These are phyloP conservation scores for Napeogenes sylphis DNA, from an alignment of 2,888 invertebrate genomes.

Conservation along the genomic window DNA sequence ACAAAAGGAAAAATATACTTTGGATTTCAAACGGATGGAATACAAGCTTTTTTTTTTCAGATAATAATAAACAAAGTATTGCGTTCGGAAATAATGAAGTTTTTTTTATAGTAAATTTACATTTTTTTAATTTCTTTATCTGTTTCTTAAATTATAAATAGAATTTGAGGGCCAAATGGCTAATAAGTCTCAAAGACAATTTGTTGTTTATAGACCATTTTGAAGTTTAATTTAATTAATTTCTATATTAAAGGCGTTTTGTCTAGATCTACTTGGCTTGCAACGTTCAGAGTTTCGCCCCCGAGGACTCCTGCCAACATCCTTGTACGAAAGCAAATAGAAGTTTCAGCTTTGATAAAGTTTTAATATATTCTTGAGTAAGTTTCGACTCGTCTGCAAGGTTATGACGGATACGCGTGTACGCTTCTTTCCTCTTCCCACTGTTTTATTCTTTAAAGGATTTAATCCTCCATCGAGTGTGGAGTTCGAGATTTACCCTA, in stretches of 20 bases:
- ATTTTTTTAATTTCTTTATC: background rate
- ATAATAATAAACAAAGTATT: background rate
- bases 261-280: slow-evolving; percentile 11
- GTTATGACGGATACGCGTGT: slow-evolving; percentile 63
- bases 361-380: slow-evolving; percentile 76
- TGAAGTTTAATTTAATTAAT: background rate
- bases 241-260: slow-evolving; percentile 1
- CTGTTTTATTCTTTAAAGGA: slow-evolving; percentile 36
- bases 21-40: slow-evolving; percentile 11
- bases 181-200: slow-evolving; percentile 1
- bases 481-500: slow-evolving; percentile 19
- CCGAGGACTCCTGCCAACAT: slow-evolving; percentile 39
- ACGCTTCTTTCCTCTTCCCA: slow-evolving; percentile 28
- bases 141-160: slow-evolving; percentile 2
- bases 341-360: slow-evolving; percentile 74
- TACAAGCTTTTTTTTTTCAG: no score
- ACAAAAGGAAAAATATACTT: slow-evolving; percentile 9
- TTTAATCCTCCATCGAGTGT: slow-evolving; percentile 37
- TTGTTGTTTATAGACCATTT: no score
- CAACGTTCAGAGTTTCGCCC: slow-evolving; percentile 37
- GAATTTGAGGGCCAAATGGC: background rate
- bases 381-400: slow-evolving; percentile 62
- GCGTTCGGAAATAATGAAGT: background rate
- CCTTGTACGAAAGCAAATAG: slow-evolving; percentile 58
- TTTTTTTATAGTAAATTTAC: background rate